These are phyloP conservation scores for Lutraria rhynchaena DNA, from an alignment of 1,140 invertebrate genomes.

Conservation along the genomic window DNA sequence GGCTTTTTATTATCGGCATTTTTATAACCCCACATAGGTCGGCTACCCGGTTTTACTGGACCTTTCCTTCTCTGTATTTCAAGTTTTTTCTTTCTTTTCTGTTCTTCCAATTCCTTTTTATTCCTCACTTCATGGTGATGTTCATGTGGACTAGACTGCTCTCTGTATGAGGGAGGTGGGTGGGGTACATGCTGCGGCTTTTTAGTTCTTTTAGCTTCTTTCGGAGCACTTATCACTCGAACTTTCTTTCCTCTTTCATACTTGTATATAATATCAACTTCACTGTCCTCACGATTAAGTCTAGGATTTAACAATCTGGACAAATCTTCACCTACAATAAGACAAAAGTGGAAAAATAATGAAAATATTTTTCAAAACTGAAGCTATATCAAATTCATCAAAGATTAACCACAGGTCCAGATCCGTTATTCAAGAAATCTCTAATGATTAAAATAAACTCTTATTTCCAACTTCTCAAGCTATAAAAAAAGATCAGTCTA, in stretches of 20 bases:
- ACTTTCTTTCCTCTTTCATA: constrained; percentile 66
- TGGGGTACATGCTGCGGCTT: constrained; percentile 62
- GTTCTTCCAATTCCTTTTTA: constrained; percentile 54
- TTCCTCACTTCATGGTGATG: constrained; percentile 50
- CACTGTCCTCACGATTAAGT: constrained; percentile 65
- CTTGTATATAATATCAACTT: constrained; percentile 73
- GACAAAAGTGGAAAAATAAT: not conserved
- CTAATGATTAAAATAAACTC: no score
- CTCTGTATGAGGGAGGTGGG: constrained; percentile 29
- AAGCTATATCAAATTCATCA: no score
- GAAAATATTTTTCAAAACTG: no score
- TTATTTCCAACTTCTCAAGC: no score
- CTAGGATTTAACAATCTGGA: constrained; percentile 30
- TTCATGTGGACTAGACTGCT: constrained; percentile 30
- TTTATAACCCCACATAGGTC: constrained; percentile 76
- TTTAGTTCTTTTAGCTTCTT: constrained; percentile 58
- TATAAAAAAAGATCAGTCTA: no score
- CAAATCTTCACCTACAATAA: constrained; percentile 59
- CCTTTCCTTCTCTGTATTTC: constrained; percentile 62
- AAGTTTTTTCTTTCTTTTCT: constrained; percentile 72
- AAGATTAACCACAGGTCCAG: no score
- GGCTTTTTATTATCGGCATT: constrained; percentile 70
- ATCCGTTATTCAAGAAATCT: no score
- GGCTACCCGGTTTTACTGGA: constrained; percentile 51
- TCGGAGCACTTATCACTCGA: constrained; percentile 68